These are phyloP conservation scores for Cydia splendana DNA, from an alignment of 1,140 invertebrate genomes.

Conservation along the genomic window DNA sequence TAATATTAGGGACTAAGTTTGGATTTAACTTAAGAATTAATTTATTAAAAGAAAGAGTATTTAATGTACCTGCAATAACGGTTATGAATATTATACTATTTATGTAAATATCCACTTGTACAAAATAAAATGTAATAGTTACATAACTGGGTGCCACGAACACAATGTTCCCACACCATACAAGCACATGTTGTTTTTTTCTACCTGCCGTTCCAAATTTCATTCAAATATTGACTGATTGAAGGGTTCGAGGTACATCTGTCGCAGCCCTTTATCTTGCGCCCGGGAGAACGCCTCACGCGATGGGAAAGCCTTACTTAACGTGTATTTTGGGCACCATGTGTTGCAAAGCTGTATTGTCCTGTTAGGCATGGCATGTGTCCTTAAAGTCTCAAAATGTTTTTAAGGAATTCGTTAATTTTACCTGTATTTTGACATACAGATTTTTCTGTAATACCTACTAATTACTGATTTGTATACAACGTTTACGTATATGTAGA, in stretches of 20 bases:
- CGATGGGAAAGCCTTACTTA: constrained; percentile 58
- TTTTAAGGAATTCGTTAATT: constrained; percentile 4
- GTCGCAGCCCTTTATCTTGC: constrained; percentile 51
- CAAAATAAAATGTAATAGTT: constrained; percentile 15
- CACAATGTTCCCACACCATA: constrained; percentile 48
- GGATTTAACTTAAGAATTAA: too few relatives aligned
- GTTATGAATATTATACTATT: not conserved
- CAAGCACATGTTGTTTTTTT: constrained; percentile 56
- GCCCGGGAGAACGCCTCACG: constrained; percentile 60
- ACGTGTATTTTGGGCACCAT: constrained; percentile 58
- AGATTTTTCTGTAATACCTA: too few relatives aligned
- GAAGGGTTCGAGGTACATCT: constrained; percentile 72
- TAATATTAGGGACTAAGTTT: too few relatives aligned
- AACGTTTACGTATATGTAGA: too few relatives aligned
- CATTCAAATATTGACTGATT: constrained; percentile 77
- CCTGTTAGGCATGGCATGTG: constrained; percentile 56
- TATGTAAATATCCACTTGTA: not conserved
- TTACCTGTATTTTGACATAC: not conserved
- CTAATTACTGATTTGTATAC: too few relatives aligned
- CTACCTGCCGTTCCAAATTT: constrained; percentile 44
- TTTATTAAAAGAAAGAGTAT: not conserved
- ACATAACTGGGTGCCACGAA: constrained; percentile 9
- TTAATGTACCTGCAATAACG: not conserved
- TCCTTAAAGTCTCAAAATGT: constrained; percentile 35
- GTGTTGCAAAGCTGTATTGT: constrained; percentile 50